Percentiles rank a stretch among this genome's conserved stretches.
Conservation (phyloP, 64 coral and sea anemone genomes). For the Catalaphyllia jardinei region DNA sequence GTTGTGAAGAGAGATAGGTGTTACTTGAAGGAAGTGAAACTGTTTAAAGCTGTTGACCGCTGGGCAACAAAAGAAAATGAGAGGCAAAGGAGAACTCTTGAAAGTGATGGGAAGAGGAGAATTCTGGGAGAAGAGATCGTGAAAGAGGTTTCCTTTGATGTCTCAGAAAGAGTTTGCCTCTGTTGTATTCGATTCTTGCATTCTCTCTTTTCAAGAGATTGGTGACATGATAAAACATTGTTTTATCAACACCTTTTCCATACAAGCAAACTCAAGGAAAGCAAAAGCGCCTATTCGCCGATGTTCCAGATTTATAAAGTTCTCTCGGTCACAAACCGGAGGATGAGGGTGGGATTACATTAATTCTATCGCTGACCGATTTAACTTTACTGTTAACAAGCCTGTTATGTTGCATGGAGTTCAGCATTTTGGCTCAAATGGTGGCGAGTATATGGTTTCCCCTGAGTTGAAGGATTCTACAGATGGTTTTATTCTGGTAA, state of each 20-base stretch:
- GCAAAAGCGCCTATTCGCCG: background rate
- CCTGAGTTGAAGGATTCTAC: background rate
- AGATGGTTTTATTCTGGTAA: background rate
- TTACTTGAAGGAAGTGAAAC: background rate
- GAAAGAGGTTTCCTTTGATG: background rate
- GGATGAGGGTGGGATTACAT: background rate
- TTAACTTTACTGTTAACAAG: background rate
- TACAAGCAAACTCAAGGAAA: background rate
- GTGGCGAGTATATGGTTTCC: background rate
- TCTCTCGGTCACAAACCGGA: background rate
- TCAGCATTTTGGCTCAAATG: background rate
- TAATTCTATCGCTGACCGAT: background rate
- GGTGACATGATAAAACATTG: background rate
- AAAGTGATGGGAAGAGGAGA: background rate
- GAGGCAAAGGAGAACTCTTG: background rate
- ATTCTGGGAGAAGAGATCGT: background rate
- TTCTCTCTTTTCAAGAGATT: background rate
- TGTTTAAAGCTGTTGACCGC: constrained; percentile 10
- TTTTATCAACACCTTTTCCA: background rate
- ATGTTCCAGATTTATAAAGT: background rate
- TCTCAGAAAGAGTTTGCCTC: background rate
- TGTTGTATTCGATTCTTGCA: background rate
- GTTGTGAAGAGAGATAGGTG: background rate
- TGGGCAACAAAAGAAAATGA: background rate
- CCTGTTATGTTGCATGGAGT: background rate